Conservation (phyloP, 2,113 vertebrate species). For the Anoplopoma fimbria region DNA sequence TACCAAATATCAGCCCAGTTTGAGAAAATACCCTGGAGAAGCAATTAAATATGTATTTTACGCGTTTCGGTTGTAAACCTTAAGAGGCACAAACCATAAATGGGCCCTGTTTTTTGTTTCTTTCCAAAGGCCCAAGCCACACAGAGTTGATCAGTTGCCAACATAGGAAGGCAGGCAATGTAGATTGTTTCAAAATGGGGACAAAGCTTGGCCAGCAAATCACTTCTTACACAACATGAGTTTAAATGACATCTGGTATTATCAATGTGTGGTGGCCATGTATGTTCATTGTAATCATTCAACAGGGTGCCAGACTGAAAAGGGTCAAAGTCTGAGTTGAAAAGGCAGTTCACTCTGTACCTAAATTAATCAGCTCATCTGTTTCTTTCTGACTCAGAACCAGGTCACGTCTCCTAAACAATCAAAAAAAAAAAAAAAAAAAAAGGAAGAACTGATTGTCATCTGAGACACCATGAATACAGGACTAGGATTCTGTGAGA, state of each 20-base stretch:
- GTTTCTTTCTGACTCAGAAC: slow-evolving; percentile 27
- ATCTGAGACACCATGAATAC: slow-evolving; percentile 44
- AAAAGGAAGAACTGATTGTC: slow-evolving; percentile 29
- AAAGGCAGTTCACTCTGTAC: slow-evolving; percentile 55
- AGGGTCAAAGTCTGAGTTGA: slow-evolving; percentile 75
- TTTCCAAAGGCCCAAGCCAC: background rate
- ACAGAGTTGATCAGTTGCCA: background rate
- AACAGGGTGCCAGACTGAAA: slow-evolving; percentile 54
- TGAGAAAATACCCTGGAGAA: background rate
- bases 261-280: slow-evolving; percentile 8
- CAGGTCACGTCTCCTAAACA: slow-evolving; percentile 37
- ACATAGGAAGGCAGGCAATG: background rate
- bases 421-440: background rate
- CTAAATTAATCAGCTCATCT: slow-evolving; percentile 66
- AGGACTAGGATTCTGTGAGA: slow-evolving; percentile 37
- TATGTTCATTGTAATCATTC: slow-evolving; percentile 43
- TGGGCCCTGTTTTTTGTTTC: background rate
- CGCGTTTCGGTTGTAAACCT: background rate
- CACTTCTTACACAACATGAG: background rate
- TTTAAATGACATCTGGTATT: background rate
- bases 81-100: background rate
- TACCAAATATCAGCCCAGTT: background rate
- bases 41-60: background rate
- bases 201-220: background rate
- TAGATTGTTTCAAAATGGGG: background rate